Base-by-base conservation (phyloP, 2,113 vertebrate genomes). In the Fukomys damarensis region DNA sequence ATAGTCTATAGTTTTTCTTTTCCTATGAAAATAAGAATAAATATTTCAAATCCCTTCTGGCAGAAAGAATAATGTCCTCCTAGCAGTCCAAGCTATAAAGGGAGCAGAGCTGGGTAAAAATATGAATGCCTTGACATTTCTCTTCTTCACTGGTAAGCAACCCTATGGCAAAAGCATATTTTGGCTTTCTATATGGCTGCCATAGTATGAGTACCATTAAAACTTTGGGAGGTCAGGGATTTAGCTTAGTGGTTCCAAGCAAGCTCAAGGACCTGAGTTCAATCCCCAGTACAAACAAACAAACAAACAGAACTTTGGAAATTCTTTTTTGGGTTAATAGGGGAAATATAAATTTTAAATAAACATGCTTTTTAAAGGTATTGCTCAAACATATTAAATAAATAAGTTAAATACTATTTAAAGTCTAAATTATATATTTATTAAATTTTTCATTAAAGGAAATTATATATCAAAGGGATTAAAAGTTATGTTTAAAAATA, bases 21-120 rank as follows among this genome's bases (percentile, higher is more conserved):
- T 77, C 86, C 65, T 96, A 5, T 93, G 56, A 41, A 92, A 94
- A 97, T 63, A 92, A 46, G 46, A 74, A 79, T 41, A 88, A n/a
- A 74, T 14, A 79, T 92, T 92, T 96, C 14, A 91, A 85, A 59
- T 16, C 5, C 63, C 12, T 63, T 95, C 90, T 68, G 92, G 68
- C 56, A 96, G 70, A 84, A 74, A 95, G 43, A 91, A 79, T 38
- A 91, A 91, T 54, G 38, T 86, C 35, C 30, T 88, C 24, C 79
- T 85, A 17, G n/a, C 28, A 87, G 86, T 84, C 16, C 22, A 81
- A 56, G 28, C 41, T 96, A 56, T 74, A 91, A 87, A 84, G 76
- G 54, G 38, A 87, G 86, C 94, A 24, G 63, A 74, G 41, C 49
- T 88, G 35, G 81, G 20, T 13, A 82, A 91, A 95, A 89, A 70